These are phyloP conservation scores for Takifugu bimaculatus DNA, from an alignment of 2,113 vertebrate species.

Conservation along the genomic window DNA sequence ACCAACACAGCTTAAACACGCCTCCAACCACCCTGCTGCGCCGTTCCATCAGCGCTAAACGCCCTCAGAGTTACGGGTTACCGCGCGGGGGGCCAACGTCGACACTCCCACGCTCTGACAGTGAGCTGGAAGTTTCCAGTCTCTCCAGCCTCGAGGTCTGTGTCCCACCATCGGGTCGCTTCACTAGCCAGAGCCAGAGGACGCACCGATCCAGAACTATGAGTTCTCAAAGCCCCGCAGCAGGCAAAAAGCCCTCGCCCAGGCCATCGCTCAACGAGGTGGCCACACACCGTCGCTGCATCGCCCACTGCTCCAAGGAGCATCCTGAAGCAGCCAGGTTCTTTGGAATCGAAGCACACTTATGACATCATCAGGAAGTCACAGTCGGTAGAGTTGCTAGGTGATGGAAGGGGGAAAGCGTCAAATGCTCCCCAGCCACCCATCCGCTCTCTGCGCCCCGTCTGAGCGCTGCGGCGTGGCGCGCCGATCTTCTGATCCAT, in stretches of 20 bases:
- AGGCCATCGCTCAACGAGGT: not conserved
- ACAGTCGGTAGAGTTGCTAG: conserved; percentile 70
- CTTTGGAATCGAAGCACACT: conserved; percentile 27
- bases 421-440: not conserved
- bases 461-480: not conserved
- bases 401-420: not conserved
- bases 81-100: conserved; percentile 15
- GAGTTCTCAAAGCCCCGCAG: not conserved
- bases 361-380: conserved; percentile 71
- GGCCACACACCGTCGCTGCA: not conserved
- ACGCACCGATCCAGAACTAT: not conserved
- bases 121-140: conserved; percentile 70
- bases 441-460: conserved; percentile 26
- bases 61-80: not conserved
- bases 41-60: conserved; percentile 11
- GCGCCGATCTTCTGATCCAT: not conserved
- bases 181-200: conserved; percentile 13
- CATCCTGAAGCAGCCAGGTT: conserved; percentile 77
- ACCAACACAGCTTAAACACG: conserved; percentile 26
- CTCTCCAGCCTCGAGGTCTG: conserved; percentile 68
- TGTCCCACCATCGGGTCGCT: conserved; percentile 32
- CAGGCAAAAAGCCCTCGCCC: not conserved
- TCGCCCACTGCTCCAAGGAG: conserved; percentile 66
- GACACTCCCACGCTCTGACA: conserved; percentile 56
- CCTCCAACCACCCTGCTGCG: conserved; percentile 13